Evolutionary conservation across 1,140 invertebrate species (phyloP).

Genomic region (Rhynchophorus ferrugineus): DNA sequence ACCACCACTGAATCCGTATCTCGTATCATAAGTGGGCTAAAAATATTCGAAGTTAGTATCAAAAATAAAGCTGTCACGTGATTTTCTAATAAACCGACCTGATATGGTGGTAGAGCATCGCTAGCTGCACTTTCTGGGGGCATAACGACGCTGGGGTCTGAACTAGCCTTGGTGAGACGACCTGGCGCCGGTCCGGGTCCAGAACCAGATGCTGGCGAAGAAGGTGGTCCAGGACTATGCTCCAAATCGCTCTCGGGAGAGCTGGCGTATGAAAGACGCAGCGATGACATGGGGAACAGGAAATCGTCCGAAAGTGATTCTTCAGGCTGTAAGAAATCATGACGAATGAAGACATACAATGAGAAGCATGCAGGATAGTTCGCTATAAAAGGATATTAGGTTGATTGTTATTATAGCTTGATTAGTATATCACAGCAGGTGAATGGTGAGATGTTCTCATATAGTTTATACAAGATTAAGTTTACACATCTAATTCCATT

Average conservation of each 20-base stretch:
- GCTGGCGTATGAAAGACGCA: conserved; percentile 87
- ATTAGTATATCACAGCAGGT: too few relatives aligned
- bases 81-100: conserved; percentile 46
- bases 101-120: conserved; percentile 68
- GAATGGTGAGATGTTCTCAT: too few relatives aligned
- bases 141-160: conserved; percentile 77
- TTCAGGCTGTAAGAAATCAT: conserved; percentile 54
- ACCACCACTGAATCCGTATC: conserved; percentile 36
- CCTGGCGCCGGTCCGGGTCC: conserved; percentile 50
- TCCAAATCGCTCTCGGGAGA: conserved; percentile 93
- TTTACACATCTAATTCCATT: too few relatives aligned
- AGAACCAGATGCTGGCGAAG: conserved; percentile 38
- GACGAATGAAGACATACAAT: conserved; percentile 7
- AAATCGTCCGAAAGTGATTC: conserved; percentile 89
- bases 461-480: too few relatives aligned
- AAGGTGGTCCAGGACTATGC: conserved; percentile 65
- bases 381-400: too few relatives aligned
- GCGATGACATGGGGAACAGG: conserved; percentile 94
- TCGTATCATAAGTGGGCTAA: conserved; percentile 38
- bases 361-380: conserved; percentile 6
- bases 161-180: conserved; percentile 66
- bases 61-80: not conserved
- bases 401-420: too few relatives aligned
- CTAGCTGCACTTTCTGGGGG: conserved; percentile 51
- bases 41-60: conserved; percentile 12